Conservation (phyloP, 1,140 invertebrate species). For the Chionoecetes opilio region DNA sequence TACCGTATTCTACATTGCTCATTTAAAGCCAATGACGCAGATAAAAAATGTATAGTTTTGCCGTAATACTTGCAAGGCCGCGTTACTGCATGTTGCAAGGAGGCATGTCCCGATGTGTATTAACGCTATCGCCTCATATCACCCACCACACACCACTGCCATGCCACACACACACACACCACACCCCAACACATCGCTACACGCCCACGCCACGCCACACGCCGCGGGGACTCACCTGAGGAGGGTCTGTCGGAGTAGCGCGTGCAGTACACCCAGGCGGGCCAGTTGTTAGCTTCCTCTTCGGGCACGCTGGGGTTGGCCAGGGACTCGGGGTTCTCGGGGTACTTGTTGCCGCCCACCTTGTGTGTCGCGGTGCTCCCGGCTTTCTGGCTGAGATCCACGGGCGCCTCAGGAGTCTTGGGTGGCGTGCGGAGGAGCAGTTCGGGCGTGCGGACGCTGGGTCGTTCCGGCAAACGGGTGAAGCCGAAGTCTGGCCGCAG, state of each 20-base stretch:
- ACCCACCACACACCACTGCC: background rate
- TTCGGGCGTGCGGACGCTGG: slow-evolving; percentile 71
- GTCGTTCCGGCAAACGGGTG: slow-evolving; percentile 59
- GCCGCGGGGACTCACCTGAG: slow-evolving; percentile 93
- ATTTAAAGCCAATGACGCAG: no score
- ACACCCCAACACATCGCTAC: background rate
- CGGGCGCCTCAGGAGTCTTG: slow-evolving; percentile 77
- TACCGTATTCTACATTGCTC: no score
- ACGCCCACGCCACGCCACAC: background rate
- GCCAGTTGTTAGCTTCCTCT: slow-evolving; percentile 86
- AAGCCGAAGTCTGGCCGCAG: slow-evolving; percentile 93
- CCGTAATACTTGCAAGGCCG: no score
- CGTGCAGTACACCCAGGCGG: slow-evolving; percentile 99
- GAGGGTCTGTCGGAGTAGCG: slow-evolving; percentile 98
- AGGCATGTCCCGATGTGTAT: background rate
- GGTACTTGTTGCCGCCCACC: slow-evolving; percentile 55
- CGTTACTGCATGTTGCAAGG: background rate
- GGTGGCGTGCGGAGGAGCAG: slow-evolving; percentile 79
- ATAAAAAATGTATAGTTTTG: no score
- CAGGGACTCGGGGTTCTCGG: slow-evolving; percentile 77
- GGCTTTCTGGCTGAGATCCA: slow-evolving; percentile 79
- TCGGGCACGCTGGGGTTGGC: slow-evolving; percentile 78
- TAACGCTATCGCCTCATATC: background rate
- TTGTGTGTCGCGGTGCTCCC: background rate
- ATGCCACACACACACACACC: no score